Evolutionary conservation across 2,888 invertebrate genomes (phyloP).

Genomic region (Homarus gammarus): DNA sequence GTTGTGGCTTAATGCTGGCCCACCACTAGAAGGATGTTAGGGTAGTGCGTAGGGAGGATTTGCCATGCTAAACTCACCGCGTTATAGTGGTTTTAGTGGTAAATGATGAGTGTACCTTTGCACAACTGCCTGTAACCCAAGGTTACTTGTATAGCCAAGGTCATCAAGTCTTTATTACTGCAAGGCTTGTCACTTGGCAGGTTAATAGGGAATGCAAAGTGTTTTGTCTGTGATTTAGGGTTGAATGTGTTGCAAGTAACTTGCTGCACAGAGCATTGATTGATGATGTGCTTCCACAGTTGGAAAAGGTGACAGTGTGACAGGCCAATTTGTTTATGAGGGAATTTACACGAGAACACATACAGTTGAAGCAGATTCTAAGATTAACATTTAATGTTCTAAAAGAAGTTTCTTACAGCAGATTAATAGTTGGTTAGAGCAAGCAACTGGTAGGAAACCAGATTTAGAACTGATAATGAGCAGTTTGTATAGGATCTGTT

Average conservation of each 20-base stretch:
- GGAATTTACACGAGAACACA: slow-evolving; percentile 12
- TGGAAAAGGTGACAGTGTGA: slow-evolving; percentile 54
- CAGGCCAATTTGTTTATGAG: slow-evolving; percentile 23
- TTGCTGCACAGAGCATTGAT: slow-evolving; percentile 50
- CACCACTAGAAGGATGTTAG: slow-evolving; percentile 27
- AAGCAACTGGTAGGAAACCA: slow-evolving; percentile 31
- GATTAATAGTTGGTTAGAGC: slow-evolving; percentile 33
- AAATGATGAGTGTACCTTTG: slow-evolving; percentile 47
- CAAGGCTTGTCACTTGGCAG: slow-evolving; percentile 29
- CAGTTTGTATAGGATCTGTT: slow-evolving; percentile 42
- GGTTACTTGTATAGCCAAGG: slow-evolving; percentile 42
- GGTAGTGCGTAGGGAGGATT: slow-evolving; percentile 34
- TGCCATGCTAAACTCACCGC: slow-evolving; percentile 32
- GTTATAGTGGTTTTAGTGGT: slow-evolving; percentile 53
- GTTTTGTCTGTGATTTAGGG: slow-evolving; percentile 68
- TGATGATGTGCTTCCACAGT: slow-evolving; percentile 68
- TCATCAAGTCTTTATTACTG: slow-evolving; percentile 17
- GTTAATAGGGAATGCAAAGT: slow-evolving; percentile 38
- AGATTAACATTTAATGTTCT: slow-evolving; percentile 28
- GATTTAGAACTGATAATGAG: slow-evolving; percentile 5
- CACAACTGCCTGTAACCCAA: slow-evolving; percentile 53
- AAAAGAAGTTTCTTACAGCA: slow-evolving; percentile 33
- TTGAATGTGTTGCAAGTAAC: slow-evolving; percentile 47
- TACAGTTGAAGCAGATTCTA: slow-evolving; percentile 26
- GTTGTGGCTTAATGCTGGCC: slow-evolving; percentile 75